phyloP scores from a whole-genome alignment of 2,797 vertebrate species.

The Lemur catta region DNA sequence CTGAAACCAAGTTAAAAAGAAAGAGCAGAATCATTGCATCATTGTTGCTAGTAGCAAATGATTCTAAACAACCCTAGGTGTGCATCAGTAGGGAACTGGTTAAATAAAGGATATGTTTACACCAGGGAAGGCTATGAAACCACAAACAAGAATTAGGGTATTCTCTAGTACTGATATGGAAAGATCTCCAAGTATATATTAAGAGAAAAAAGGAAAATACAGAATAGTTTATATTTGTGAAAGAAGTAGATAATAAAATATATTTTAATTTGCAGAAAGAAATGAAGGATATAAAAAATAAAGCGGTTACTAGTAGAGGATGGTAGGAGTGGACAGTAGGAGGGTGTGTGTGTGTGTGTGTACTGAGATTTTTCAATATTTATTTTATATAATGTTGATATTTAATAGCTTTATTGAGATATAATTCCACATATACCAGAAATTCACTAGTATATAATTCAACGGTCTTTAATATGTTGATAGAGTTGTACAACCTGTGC shows the following conservation, averaged over 20 bases:
- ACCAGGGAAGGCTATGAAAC: neutral
- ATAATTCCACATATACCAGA: neutral
- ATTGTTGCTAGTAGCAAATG: neutral
- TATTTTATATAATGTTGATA: neutral
- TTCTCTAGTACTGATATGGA: neutral
- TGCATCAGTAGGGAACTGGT: neutral
- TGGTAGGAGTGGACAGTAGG: neutral
- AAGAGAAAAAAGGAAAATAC: neutral
- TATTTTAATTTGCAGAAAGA: neutral
- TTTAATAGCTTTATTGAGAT: slow-evolving; percentile 12
- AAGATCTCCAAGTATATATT: neutral
- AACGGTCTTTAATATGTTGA: neutral
- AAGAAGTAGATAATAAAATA: neutral
- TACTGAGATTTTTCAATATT: neutral
- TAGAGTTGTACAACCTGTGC: neutral
- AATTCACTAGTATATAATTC: neutral
- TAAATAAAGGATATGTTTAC: neutral
- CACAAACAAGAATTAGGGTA: neutral
- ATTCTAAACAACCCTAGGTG: neutral
- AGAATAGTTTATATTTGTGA: slow-evolving; percentile 18
- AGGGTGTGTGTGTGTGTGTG: neutral
- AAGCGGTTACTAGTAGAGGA: neutral
- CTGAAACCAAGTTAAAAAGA: slow-evolving; percentile 6
- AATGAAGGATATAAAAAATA: neutral
- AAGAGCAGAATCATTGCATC: neutral